These are phyloP conservation scores for Bovichtus variegatus DNA, from an alignment of 2,797 vertebrate genomes.

Conservation along the genomic window DNA sequence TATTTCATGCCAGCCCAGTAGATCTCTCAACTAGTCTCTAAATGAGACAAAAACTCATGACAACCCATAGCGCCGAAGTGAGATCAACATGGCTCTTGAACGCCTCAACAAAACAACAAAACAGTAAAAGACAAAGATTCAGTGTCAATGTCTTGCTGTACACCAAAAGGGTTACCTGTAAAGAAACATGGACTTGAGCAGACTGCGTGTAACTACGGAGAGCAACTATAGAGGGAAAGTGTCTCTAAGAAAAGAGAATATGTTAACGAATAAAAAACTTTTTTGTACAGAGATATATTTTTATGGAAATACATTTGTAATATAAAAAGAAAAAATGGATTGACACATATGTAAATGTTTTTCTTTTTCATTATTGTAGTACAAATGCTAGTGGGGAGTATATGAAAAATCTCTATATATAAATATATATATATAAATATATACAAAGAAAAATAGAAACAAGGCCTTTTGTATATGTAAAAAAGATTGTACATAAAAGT, in stretches of 20 bases:
- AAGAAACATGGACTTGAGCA: conserved; percentile 60
- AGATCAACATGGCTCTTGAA: conserved; percentile 64
- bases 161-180: conserved; percentile 69
- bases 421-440: conserved; percentile 85
- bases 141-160: conserved; percentile 60
- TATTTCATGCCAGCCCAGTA: conserved; percentile 56
- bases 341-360: conserved; percentile 95
- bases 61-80: conserved; percentile 41
- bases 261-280: conserved; percentile 74
- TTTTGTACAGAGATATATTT: conserved; percentile 99
- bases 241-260: conserved; percentile 76
- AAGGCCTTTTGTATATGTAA: conserved; percentile 98
- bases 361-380: conserved; percentile 98
- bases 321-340: conserved; percentile 90
- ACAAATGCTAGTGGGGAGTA: conserved; percentile 92
- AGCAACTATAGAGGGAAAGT: conserved; percentile 55
- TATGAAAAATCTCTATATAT: conserved; percentile 83
- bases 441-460: conserved; percentile 88
- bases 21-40: conserved; percentile 43
- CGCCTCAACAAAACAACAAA: conserved; percentile 69
- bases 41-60: conserved; percentile 41
- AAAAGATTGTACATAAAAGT: conserved; percentile 98
- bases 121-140: conserved; percentile 64
- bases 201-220: conserved; percentile 58
- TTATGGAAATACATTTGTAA: conserved; percentile 99